Evolutionary conservation across 2,888 invertebrate genomes (phyloP).

Genomic region (Alsophila aescularia): DNA sequence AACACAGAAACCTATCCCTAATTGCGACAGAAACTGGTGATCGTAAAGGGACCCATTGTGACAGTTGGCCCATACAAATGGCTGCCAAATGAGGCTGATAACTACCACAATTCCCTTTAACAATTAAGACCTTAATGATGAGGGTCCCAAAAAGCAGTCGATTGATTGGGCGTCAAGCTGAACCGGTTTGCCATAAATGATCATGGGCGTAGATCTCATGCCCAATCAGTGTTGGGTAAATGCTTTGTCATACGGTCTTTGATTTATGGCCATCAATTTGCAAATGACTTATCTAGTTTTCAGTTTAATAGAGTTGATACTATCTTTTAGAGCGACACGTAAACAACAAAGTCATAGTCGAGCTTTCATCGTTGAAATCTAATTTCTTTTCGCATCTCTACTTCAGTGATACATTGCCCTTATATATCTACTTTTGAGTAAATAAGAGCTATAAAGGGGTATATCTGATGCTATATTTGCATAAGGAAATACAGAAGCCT

Average conservation of each 20-base stretch:
- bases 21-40: conserved; percentile 14
- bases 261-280: too few relatives aligned
- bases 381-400: too few relatives aligned
- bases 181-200: conserved; percentile 13
- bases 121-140: conserved; percentile 15
- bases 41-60: conserved; percentile 25
- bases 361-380: too few relatives aligned
- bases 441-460: too few relatives aligned
- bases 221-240: neutral
- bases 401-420: too few relatives aligned
- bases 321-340: too few relatives aligned
- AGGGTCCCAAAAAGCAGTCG: conserved; percentile 21
- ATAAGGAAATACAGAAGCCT: too few relatives aligned
- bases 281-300: too few relatives aligned
- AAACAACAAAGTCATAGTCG: too few relatives aligned
- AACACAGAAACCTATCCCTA: conserved; percentile 4
- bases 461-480: too few relatives aligned
- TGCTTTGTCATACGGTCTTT: neutral
- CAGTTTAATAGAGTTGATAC: too few relatives aligned
- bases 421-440: too few relatives aligned
- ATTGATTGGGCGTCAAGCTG: conserved; percentile 26
- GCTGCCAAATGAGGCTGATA: conserved; percentile 26
- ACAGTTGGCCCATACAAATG: conserved; percentile 24
- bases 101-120: conserved; percentile 26
- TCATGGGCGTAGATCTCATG: conserved; percentile 1